These are phyloP conservation scores for Acipenser ruthenus DNA, from an alignment of 2,797 vertebrate species.

Conservation along the genomic window DNA sequence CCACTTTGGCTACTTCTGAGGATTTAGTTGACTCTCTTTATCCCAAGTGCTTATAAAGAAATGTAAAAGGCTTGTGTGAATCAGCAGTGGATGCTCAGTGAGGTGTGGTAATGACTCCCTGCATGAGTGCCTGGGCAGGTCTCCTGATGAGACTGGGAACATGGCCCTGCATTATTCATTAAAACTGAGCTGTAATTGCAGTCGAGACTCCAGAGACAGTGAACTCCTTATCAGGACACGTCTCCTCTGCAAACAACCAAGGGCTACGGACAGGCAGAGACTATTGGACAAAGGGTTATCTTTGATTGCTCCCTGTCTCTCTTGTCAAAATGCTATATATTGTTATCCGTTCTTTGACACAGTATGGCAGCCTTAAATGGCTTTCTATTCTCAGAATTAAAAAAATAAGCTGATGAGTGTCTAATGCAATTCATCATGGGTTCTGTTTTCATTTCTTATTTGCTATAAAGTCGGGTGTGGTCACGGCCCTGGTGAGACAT, in stretches of 20 bases:
- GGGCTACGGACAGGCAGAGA: background rate
- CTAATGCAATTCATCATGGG: no score
- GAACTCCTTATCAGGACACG: background rate
- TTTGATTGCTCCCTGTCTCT: no score
- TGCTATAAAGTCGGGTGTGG: no score
- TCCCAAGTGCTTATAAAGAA: background rate
- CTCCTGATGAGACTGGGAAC: slow-evolving; percentile 31
- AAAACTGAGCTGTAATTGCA: slow-evolving; percentile 26
- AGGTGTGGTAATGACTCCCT: slow-evolving; percentile 46
- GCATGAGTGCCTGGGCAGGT: slow-evolving; percentile 34
- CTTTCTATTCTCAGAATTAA: no score
- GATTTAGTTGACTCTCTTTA: background rate
- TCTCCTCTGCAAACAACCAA: background rate
- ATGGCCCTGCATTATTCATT: slow-evolving; percentile 53
- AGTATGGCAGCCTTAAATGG: no score
- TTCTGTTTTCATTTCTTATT: no score
- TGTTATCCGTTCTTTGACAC: no score
- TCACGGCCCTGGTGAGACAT: no score
- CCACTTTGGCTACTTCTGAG: background rate
- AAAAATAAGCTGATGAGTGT: no score
- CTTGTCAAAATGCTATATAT: no score
- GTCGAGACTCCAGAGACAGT: background rate
- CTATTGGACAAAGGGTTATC: no score
- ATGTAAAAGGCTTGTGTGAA: background rate
- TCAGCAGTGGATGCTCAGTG: slow-evolving; percentile 25